Evolutionary conservation across 2,888 invertebrate genomes (phyloP).

Genomic region (Agrotis segetum): DNA sequence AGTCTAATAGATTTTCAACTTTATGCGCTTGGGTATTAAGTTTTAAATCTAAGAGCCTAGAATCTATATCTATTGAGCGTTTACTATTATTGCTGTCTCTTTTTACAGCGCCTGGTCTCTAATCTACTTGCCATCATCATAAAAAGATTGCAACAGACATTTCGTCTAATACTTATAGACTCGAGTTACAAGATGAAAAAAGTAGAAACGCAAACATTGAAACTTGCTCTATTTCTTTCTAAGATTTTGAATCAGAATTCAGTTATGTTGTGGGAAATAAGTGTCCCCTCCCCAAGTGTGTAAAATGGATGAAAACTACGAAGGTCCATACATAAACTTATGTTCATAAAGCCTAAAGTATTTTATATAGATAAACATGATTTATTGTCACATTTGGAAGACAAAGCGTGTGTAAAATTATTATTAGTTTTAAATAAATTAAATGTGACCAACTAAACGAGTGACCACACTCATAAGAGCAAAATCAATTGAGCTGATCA

Average conservation of each 20-base stretch:
- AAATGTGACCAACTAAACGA: background rate
- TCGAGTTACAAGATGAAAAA: background rate
- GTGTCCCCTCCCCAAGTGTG: background rate
- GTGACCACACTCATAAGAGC: background rate
- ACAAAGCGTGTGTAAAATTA: conserved; percentile 8
- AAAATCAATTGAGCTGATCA: background rate
- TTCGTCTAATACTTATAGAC: background rate
- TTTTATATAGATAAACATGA: background rate
- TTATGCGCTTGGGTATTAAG: too few species aligned
- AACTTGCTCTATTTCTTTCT: too few species aligned
- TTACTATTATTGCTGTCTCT: too few species aligned
- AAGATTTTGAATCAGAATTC: background rate
- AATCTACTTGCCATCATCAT: background rate
- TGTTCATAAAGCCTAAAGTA: too few species aligned
- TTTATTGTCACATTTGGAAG: conserved; percentile 9
- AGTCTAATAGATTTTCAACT: too few species aligned
- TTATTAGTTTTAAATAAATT: background rate
- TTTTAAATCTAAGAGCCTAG: too few species aligned
- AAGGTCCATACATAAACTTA: too few species aligned
- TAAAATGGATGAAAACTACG: background rate
- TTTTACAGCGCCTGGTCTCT: too few species aligned
- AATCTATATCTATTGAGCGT: too few species aligned
- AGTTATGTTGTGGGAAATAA: background rate
- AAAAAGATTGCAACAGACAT: background rate
- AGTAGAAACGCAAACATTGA: background rate